Evolutionary conservation across 2,797 vertebrate species (phyloP), one percentile per base, ranked within the genome.

Genomic region (Macroramphosus scolopax): DNA sequence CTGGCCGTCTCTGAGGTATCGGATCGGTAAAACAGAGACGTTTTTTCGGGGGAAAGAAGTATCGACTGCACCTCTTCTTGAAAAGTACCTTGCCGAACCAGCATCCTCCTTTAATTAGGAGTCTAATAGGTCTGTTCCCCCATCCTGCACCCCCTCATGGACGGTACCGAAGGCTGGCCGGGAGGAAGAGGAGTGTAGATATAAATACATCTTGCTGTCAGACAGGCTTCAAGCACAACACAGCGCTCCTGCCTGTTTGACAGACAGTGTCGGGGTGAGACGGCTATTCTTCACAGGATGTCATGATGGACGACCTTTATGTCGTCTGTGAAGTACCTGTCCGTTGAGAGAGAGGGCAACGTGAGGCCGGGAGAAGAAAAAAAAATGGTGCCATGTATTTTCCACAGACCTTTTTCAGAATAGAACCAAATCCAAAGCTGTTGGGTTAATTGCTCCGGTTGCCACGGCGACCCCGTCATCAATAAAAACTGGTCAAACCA

Each of bases 201-300:
- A 22, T 22, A 22, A 22, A 22, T 22, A 3, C 20, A 22, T 22
- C n/a, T 22, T 22, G 6, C 20, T 22, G 20, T 22, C 20, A 22
- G 20, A 22, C 3, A 61, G 28, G 53, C 38, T 53, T 54, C 22
- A 42, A 55, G 55, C 50, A 57, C 17, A 37, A 58, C 46, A 31
- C 34, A 8, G 24, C 6, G 6, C 54, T 51, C 10, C 15, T 33
- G 20, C 66, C 17, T 30, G 12, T 22, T 30, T 65, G 69, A 77
- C 64, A 68, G 49, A 69, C 2, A n/a, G 49, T 57, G 71, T 80
- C 71, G 59, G 34, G 54, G 50, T 68, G 37, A 43, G 74, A 71
- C 63, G 51, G 62, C 30, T 63, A 36, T 60, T 77, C 54, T 51
- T 24, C 64, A 17, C 33, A 39, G 41, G 35, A 17, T 50, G 63